These are phyloP conservation scores for Sebastolobus alascanus DNA, from an alignment of 2,797 vertebrate species.

Conservation along the genomic window DNA sequence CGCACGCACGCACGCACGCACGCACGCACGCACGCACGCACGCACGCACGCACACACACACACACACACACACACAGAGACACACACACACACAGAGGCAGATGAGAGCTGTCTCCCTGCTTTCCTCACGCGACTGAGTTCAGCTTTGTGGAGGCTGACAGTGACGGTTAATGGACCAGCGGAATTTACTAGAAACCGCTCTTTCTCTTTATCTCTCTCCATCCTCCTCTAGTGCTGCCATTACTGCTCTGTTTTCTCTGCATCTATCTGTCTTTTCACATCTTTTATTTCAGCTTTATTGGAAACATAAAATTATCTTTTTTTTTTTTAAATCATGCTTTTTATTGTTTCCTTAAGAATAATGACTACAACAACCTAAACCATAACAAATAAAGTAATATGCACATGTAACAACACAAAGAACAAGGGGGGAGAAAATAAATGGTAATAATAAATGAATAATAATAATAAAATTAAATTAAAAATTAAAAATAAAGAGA, in stretches of 20 bases:
- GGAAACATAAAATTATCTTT: neutral
- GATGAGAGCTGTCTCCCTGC: slow-evolving; percentile 39
- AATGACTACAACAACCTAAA: neutral
- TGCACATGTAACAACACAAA: neutral
- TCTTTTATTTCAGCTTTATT: slow-evolving; percentile 9
- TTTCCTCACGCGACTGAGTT: slow-evolving; percentile 26
- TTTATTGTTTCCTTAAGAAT: neutral
- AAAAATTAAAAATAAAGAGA: fast-evolving
- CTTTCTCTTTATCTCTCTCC: slow-evolving; percentile 8
- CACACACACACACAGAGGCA: slow-evolving; percentile 24
- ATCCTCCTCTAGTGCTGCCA: neutral
- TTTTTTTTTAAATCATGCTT: neutral
- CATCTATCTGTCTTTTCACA: neutral
- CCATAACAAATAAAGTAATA: neutral
- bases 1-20: slow-evolving; percentile 11
- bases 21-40: slow-evolving; percentile 14
- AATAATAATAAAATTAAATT: too few relatives aligned
- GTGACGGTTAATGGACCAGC: slow-evolving; percentile 53
- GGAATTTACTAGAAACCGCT: slow-evolving; percentile 57
- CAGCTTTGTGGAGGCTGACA: slow-evolving; percentile 51
- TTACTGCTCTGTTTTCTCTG: slow-evolving; percentile 3
- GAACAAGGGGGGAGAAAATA: too few relatives aligned
- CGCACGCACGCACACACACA: slow-evolving; percentile 15
- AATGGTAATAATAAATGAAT: too few relatives aligned
- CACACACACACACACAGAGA: slow-evolving; percentile 8